phyloP scores from a whole-genome alignment of 2,797 vertebrate genomes.

The Fratercula arctica region DNA sequence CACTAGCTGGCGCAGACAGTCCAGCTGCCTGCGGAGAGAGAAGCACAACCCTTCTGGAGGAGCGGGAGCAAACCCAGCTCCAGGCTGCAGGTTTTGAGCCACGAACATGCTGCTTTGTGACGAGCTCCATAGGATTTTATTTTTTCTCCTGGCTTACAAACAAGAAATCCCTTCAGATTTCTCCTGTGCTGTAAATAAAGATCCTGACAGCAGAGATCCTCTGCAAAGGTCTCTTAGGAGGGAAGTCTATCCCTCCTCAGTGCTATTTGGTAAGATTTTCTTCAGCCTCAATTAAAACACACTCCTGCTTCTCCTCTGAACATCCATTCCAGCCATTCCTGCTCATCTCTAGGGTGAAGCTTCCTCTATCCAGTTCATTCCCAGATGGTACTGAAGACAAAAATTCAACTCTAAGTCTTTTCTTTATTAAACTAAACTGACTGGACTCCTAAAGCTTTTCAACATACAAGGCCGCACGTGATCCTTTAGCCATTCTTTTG shows the following conservation, averaged over 20 bases:
- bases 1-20: conserved; percentile 94
- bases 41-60: not conserved
- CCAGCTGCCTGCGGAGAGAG: conserved; percentile 83
- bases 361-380: not conserved
- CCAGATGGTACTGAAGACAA: not conserved
- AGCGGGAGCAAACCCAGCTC: not conserved
- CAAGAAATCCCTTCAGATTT: not conserved
- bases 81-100: not conserved
- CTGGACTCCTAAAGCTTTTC: not conserved
- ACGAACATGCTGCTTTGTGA: rapidly evolving
- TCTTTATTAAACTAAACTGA: not conserved
- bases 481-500: not conserved
- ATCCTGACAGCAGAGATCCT: not conserved
- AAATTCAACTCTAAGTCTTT: not conserved
- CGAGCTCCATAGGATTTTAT: rapidly evolving
- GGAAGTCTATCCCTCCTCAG: not conserved
- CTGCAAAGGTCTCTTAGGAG: not conserved
- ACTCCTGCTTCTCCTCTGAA: not conserved
- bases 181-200: not conserved
- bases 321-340: not conserved
- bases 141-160: not conserved
- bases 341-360: not conserved
- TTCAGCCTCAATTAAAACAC: not conserved
- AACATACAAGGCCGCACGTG: rapidly evolving
- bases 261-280: not conserved